Evolutionary conservation across 2,797 vertebrate species (phyloP).

Genomic region (Rachycentron canadum): DNA sequence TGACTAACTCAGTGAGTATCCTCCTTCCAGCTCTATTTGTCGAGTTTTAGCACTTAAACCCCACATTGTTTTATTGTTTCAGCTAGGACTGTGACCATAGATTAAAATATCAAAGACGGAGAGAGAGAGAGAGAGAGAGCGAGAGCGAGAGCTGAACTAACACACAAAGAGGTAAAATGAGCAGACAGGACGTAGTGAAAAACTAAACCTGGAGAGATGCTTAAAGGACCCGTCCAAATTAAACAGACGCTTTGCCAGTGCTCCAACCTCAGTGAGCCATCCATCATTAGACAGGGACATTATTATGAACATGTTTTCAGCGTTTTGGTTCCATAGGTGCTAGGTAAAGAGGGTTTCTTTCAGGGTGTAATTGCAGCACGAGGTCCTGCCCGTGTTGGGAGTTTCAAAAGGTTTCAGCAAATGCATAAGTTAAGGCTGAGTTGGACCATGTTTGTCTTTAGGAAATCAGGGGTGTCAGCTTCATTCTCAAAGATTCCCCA

Average conservation of each 20-base stretch:
- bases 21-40: conserved; percentile 54
- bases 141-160: conserved; percentile 59
- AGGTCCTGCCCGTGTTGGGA: conserved; percentile 26
- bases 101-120: conserved; percentile 66
- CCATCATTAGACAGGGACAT: conserved; percentile 66
- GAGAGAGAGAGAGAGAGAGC: conserved; percentile 39
- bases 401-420: conserved; percentile 17
- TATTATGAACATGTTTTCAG: conserved; percentile 69
- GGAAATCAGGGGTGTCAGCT: conserved; percentile 40
- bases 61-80: conserved; percentile 50
- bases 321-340: conserved; percentile 55
- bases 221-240: conserved; percentile 70
- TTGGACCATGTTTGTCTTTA: conserved; percentile 29
- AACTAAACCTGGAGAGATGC: conserved; percentile 71
- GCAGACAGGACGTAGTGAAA: conserved; percentile 51
- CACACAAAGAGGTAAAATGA: conserved; percentile 59
- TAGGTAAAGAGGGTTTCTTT: conserved; percentile 37
- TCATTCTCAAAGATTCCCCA: conserved; percentile 30
- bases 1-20: conserved; percentile 6
- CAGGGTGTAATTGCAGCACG: conserved; percentile 38
- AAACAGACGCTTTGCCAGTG: conserved; percentile 78
- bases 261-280: conserved; percentile 60
- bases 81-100: conserved; percentile 20
- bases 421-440: conserved; percentile 14
- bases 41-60: conserved; percentile 36